Evolutionary conservation across 2,888 invertebrate genomes (phyloP), one percentile per base, ranked within the genome.

Genomic region (Drosophila paranaensis): DNA sequence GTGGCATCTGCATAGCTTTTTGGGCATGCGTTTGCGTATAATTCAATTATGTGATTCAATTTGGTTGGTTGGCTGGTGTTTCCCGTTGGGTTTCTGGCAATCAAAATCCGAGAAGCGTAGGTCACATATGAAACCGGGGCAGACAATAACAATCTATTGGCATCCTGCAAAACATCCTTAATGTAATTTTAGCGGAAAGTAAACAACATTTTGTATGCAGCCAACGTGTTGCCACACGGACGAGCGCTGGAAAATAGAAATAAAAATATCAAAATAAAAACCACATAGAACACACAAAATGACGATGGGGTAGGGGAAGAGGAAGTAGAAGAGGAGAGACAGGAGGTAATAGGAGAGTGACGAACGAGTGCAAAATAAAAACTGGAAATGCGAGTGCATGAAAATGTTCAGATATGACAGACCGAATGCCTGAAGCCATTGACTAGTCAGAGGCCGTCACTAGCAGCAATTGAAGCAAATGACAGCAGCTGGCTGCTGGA

Each of bases 111-210:
- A 54, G 35, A 67, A 55, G 51, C 60, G 65, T 55, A 65, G 67
- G 48, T 57, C 71, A 65, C 71, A 75, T 61, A 70, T 81, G 74
- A 68, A 60, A 30, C 54, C 60, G 35, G 35, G 58, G 45, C 58
- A 54, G 63, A 71, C 56, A 72, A 61, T 79, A 86, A 88, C 87
- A 88, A 88, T 88, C 82, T 84, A 86, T 84, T 86, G 87, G 82
- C 82, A 87, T 86, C 86, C 88, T 84, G 82, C 67, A 88, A 87
- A 88, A 84, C 88, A 87, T 84, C 89, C 89, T 86, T 88, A 90
- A 90, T 90, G 90, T 90, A 89, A 90, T 90, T 90, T 90, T 76
- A 82, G 88, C 90, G 88, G 84, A 82, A 81, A 78, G 88, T 88
- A 87, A 87, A 88, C 89, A 87, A 84, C 71, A 87, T 87, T 87